Evolutionary conservation across 1,140 invertebrate genomes (phyloP), one percentile per base, ranked within the genome.

Genomic region (Druon quercuslanigerum): DNA sequence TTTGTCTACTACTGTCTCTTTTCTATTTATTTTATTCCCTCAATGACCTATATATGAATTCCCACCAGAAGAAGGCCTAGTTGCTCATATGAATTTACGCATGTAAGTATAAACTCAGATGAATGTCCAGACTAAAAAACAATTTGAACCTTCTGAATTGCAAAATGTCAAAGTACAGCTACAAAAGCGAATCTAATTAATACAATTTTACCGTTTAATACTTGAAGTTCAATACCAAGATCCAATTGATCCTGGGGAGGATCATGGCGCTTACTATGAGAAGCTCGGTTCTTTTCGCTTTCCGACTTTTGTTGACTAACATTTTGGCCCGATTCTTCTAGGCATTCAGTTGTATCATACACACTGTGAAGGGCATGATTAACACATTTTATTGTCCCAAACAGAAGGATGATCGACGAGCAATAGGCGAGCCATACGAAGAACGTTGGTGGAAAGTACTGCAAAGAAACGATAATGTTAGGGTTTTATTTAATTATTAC

Each of bases 291-390:
- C 66, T 90, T 92, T 56, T 92, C 89, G 70, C 82, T 90, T 82
- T 92, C 88, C 25, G 87, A 86, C 60, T 90, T 90, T 51, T 88
- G 89, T 75, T 86, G 87, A 70, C 86, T 89, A 50, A 90, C 83
- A 78, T 84, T 86, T 78, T 90, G 88, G 57, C 86, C 87, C 25
- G 90, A 87, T 78, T 95, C 94, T 77, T 95, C 93, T 79, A 98
- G 94, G 85, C 96, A 96, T 89, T 98, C 97, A 16, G 95, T 96
- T 14, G 97, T 98, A 91, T 99, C 98, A 92, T 99, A 99, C 90
- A 99, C 95, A 82, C 96, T 95, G 91, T 99, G 99, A 51, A 99
- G 93, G 52, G 95, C 95, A 91, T 96, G 95, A 92, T 99, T 99
- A 76, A 97, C 91, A 70, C 96, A 89, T 92, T 99, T 99, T 71